These are phyloP conservation scores for Anas georgica DNA, from an alignment of 2,797 vertebrate genomes.

Conservation along the genomic window DNA sequence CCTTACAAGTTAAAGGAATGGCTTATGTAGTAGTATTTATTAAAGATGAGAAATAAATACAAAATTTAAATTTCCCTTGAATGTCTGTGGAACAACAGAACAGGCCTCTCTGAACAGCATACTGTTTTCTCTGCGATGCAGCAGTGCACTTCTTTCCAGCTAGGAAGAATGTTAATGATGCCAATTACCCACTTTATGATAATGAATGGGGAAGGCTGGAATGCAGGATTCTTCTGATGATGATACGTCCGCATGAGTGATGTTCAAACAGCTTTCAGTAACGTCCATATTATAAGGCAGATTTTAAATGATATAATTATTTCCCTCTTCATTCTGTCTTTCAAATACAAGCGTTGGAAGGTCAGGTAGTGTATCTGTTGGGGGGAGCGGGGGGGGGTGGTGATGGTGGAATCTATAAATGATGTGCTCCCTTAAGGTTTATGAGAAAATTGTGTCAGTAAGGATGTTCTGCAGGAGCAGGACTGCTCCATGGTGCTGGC, in stretches of 20 bases:
- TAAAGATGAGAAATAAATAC: not conserved
- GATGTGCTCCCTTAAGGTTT: not conserved
- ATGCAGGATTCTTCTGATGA: not conserved
- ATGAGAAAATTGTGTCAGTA: too few species aligned
- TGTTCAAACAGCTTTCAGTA: not conserved
- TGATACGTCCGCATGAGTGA: not conserved
- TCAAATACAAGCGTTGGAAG: not conserved
- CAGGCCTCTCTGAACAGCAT: not conserved
- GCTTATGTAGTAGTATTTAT: not conserved
- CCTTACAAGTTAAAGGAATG: not conserved
- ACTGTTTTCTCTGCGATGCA: not conserved
- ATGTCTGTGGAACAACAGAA: not conserved
- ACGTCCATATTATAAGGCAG: not conserved
- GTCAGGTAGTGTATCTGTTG: not conserved
- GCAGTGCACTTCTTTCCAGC: not conserved
- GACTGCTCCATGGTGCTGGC: too few species aligned
- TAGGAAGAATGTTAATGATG: constrained; percentile 20
- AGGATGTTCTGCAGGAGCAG: too few species aligned
- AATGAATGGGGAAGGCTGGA: constrained; percentile 9
- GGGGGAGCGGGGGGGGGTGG: too few species aligned
- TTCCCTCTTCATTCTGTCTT: not conserved
- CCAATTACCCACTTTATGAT: constrained; percentile 3
- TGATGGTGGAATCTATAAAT: too few species aligned
- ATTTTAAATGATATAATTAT: not conserved
- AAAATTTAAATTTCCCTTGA: not conserved